Percentiles rank a stretch among this genome's conserved stretches.
phyloP scores from a whole-genome alignment of 2,888 invertebrate species.

The Nomada hirtipes region DNA sequence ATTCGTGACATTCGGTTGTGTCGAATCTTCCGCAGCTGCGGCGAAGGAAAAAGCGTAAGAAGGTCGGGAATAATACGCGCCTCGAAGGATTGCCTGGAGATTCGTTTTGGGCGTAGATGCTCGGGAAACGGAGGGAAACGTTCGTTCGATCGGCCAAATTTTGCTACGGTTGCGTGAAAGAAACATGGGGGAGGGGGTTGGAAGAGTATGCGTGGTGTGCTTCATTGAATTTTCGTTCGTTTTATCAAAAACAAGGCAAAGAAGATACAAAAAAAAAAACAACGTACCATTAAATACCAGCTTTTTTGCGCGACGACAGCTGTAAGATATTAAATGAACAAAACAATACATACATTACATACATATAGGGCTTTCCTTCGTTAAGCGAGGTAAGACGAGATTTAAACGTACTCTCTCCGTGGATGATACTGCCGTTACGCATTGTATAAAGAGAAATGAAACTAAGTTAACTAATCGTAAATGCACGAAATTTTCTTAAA shows the following conservation, averaged over 20 bases:
- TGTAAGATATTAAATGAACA: conserved; percentile 71
- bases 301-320: conserved; percentile 85
- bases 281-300: conserved; percentile 86
- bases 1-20: conserved; percentile 38
- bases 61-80: conserved; percentile 33
- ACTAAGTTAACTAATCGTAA: conserved; percentile 75
- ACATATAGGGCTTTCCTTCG: conserved; percentile 69
- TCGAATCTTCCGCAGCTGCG: conserved; percentile 13
- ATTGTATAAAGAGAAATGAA: conserved; percentile 67
- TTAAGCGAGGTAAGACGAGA: conserved; percentile 73
- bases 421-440: conserved; percentile 79
- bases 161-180: conserved; percentile 45
- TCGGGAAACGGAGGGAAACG: conserved; percentile 18
- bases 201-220: conserved; percentile 69
- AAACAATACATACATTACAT: conserved; percentile 32
- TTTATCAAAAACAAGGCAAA: conserved; percentile 55
- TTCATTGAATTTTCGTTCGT: conserved; percentile 69
- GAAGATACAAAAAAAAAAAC: conserved; percentile 3
- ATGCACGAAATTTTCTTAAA: conserved; percentile 74
- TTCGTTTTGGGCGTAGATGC: conserved; percentile 31
- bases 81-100: conserved; percentile 35
- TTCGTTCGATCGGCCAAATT: conserved; percentile 50
- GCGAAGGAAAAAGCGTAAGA: neutral
- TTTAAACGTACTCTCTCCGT: conserved; percentile 77
- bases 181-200: conserved; percentile 51